phyloP scores from a whole-genome alignment of 2,113 vertebrate species.

The Stegastes partitus region DNA sequence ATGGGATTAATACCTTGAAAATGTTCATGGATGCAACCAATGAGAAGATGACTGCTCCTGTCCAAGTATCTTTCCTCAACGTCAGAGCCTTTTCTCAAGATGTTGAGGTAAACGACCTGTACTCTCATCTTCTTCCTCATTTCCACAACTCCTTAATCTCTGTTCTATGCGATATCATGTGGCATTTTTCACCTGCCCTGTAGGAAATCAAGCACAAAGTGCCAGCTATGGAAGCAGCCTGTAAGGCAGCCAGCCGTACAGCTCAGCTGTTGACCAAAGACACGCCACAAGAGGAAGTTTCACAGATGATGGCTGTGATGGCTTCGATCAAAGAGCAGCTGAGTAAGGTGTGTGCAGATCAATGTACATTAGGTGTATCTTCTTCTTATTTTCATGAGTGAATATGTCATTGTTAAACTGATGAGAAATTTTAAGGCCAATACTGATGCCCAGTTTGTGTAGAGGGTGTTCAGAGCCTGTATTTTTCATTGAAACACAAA shows the following conservation, averaged over 20 bases:
- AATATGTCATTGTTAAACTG: too few species aligned
- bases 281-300: constrained; percentile 89
- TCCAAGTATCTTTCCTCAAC: constrained; percentile 93
- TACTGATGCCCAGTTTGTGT: too few species aligned
- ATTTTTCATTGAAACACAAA: not conserved
- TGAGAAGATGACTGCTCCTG: constrained; percentile 86
- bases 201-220: constrained; percentile 94
- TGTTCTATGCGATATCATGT: not conserved
- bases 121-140: not conserved
- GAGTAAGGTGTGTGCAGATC: constrained; percentile 85
- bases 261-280: constrained; percentile 94
- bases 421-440: too few species aligned
- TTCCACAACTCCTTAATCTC: not conserved
- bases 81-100: constrained; percentile 92
- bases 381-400: too few species aligned
- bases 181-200: not conserved
- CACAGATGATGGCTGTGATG: constrained; percentile 89
- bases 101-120: constrained; percentile 86
- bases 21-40: constrained; percentile 90
- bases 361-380: not conserved
- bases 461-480: too few species aligned
- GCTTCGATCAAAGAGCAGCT: constrained; percentile 91
- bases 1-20: constrained; percentile 88
- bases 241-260: constrained; percentile 89
- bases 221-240: constrained; percentile 92